Conservation (phyloP, 2,888 invertebrate genomes). For the Lamellibrachia satsuma region DNA sequence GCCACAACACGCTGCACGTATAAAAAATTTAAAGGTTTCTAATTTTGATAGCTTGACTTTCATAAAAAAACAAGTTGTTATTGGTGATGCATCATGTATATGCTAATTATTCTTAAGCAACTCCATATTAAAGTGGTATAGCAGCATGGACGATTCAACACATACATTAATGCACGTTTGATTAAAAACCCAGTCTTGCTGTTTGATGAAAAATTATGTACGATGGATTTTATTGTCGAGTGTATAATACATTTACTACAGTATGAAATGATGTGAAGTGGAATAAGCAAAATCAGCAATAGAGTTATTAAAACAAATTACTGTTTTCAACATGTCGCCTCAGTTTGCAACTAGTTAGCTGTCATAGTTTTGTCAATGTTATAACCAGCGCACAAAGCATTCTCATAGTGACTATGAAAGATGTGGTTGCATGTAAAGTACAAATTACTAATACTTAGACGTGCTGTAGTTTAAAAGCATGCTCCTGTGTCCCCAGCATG, state of each 20-base stretch:
- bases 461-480: too few relatives aligned
- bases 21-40: not conserved
- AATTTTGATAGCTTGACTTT: not conserved
- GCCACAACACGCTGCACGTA: not conserved
- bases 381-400: not conserved
- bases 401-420: too few relatives aligned
- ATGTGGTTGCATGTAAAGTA: too few relatives aligned
- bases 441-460: too few relatives aligned
- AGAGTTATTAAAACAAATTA: not conserved
- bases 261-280: not conserved
- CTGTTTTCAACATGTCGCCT: not conserved
- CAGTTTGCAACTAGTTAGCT: not conserved
- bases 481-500: too few relatives aligned
- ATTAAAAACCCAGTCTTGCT: too few relatives aligned
- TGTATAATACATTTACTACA: not conserved
- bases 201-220: too few relatives aligned
- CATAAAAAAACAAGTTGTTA: not conserved
- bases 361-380: not conserved
- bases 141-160: not conserved
- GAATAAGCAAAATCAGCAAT: not conserved
- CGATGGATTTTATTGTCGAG: too few relatives aligned
- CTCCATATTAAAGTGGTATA: not conserved
- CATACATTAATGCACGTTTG: too few relatives aligned
- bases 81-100: not conserved
- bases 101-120: not conserved